phyloP scores from a whole-genome alignment of 2,113 vertebrate species.

The Sarotherodon lohbergeri region DNA sequence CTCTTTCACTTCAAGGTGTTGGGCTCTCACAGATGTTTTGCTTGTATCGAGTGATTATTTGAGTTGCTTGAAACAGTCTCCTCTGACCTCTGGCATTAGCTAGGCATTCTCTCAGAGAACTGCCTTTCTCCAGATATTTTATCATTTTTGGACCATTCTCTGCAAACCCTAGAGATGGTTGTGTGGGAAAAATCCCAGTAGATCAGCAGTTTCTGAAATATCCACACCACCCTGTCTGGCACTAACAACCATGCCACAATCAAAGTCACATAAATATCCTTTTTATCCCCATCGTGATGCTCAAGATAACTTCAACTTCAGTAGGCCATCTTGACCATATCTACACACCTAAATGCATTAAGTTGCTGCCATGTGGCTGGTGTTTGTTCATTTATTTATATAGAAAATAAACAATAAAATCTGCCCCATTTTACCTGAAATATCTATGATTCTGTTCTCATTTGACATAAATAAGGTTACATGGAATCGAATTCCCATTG shows the following conservation, averaged over 20 bases:
- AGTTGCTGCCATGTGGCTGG: background rate
- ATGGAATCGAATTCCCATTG: background rate
- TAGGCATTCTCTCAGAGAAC: background rate
- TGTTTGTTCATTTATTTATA: background rate
- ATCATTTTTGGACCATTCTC: background rate
- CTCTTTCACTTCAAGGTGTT: background rate
- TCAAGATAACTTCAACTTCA: background rate
- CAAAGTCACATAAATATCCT: background rate
- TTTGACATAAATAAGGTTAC: background rate
- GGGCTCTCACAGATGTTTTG: background rate
- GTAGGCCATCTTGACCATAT: background rate
- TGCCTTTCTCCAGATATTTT: background rate
- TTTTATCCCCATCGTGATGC: background rate
- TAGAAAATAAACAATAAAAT: fast-evolving
- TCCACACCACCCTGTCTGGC: background rate
- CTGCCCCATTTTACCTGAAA: background rate
- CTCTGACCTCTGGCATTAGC: background rate
- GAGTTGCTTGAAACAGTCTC: background rate
- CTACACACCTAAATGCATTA: fast-evolving
- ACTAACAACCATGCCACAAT: background rate
- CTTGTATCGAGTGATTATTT: background rate
- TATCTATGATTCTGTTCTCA: background rate
- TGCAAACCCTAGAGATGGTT: background rate
- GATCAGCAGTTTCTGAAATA: background rate
- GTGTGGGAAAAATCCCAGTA: background rate